Base-by-base conservation (phyloP, 2,888 invertebrate genomes). In the Eristalis pertinax region DNA sequence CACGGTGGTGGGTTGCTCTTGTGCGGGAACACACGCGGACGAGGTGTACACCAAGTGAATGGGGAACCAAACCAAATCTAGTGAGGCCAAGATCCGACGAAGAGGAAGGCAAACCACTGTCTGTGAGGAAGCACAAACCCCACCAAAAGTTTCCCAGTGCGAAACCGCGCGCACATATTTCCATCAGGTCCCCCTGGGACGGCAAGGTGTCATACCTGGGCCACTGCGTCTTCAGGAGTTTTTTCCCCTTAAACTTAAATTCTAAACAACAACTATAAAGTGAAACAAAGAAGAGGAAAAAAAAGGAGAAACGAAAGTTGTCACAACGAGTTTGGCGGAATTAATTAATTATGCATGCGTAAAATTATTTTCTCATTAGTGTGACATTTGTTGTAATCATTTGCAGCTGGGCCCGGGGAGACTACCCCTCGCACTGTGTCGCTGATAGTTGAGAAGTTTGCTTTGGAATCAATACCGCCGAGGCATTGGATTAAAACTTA, bases 331-430 rank as follows among this genome's bases (percentile, higher is more conserved):
- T 72, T 78, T 64, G 41, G 24, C 22, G 73, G 67, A 58, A 73
- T 67, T 79, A 79, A 79, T 73, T 73, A 79, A 79, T 79, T 79
- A 79, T 79, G 73, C 79, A 79, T 73, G 79, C 79, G 79, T 73
- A 72, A 67, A 73, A 79, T 79, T 79, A 79, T 58, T 79, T 79
- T 73, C 60, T 67, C 79, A 67, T 79, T 79, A 79, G 72, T 73
- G 73, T 62, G 79, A 79, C 79, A 79, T 79, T 79, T 73, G 73
- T 73, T 79, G 67, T 79, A 62, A 67, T 72, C 72, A 79, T 67
- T 43, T 65, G 65, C 56, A 56, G 63, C 50, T 24, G 38, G 69
- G 69, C 26, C 26, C 35, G 69, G 58, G 22, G 13, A 22, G 19
- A 13, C n/a, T 26, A 7, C 10, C 10, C 24, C 13, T 19, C 43